These are phyloP conservation scores for Volucella inflata DNA, from an alignment of 2,888 invertebrate species.

Conservation along the genomic window DNA sequence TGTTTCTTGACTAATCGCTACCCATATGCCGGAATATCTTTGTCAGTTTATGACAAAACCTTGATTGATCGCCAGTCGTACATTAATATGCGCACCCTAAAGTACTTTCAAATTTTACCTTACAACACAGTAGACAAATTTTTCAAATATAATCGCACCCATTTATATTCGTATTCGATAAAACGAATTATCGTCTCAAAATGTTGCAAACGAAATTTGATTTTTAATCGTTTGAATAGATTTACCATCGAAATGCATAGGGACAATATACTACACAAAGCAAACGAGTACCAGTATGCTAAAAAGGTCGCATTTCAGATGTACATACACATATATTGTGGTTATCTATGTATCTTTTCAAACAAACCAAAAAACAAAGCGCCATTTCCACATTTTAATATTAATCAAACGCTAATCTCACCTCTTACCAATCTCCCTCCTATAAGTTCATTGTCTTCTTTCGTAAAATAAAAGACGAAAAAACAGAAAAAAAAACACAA, in stretches of 20 bases:
- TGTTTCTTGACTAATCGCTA: too few species aligned
- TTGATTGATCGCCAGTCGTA: too few species aligned
- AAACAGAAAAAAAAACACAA: background rate
- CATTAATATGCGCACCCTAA: background rate
- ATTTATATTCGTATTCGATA: constrained; percentile 39
- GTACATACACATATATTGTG: background rate
- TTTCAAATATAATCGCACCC: background rate
- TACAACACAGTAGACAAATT: background rate
- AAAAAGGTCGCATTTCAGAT: constrained; percentile 64
- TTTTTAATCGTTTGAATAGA: constrained; percentile 41
- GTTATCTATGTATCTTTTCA: background rate
- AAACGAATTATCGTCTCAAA: constrained; percentile 22
- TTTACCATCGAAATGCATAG: constrained; percentile 55
- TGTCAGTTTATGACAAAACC: too few species aligned
- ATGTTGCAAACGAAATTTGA: constrained; percentile 50
- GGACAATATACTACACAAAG: background rate
- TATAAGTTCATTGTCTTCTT: constrained; percentile 67
- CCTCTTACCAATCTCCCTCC: constrained; percentile 40
- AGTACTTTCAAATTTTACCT: background rate
- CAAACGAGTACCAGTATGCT: background rate
- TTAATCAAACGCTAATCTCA: constrained; percentile 44
- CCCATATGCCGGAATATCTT: too few species aligned
- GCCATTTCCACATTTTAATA: constrained; percentile 60
- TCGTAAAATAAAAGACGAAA: constrained; percentile 53
- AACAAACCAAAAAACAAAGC: constrained; percentile 7